Percentiles rank a stretch among this genome's conserved stretches.
Conservation (phyloP, 2,888 invertebrate species). For the Dichetophora obliterata region DNA sequence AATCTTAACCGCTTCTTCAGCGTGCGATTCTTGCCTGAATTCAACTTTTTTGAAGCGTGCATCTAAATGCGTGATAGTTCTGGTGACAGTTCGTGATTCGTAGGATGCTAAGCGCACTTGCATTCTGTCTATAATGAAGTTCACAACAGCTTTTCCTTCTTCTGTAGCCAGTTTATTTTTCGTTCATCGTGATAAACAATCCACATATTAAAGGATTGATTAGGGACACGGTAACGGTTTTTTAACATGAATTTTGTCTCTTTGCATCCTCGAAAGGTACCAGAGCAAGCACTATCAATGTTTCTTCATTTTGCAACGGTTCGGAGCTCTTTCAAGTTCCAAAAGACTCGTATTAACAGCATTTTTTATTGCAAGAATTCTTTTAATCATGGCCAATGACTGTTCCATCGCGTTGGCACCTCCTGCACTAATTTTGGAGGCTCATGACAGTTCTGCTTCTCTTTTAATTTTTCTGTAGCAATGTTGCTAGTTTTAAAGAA, state of each 20-base stretch:
- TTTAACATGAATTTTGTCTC: not conserved
- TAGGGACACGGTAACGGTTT: too few species aligned
- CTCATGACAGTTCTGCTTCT: not conserved
- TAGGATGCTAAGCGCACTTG: slow-evolving; percentile 9
- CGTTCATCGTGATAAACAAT: too few species aligned
- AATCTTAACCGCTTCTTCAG: slow-evolving; percentile 10
- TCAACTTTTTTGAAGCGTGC: not conserved
- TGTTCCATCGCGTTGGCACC: slow-evolving; percentile 9
- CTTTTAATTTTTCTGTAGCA: not conserved
- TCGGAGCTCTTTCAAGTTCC: too few species aligned
- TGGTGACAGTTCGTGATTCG: slow-evolving; percentile 17
- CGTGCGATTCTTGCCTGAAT: slow-evolving; percentile 5
- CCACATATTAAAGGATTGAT: too few species aligned
- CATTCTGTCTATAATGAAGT: slow-evolving; percentile 14
- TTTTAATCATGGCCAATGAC: slow-evolving; percentile 12
- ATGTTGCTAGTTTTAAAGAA: slow-evolving; percentile 8
- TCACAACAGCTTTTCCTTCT: slow-evolving; percentile 9
- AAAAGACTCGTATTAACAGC: too few species aligned
- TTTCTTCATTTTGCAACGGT: too few species aligned
- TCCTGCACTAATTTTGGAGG: not conserved
- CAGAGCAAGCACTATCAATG: too few species aligned
- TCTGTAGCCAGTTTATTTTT: slow-evolving; percentile 20
- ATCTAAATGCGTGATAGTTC: not conserved
- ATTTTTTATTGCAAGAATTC: not conserved
- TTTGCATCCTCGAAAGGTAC: slow-evolving; percentile 7